Percentiles rank a stretch among this genome's conserved stretches.
These are phyloP conservation scores for Ischnus inquisitorius DNA, from an alignment of 2,888 invertebrate genomes.

Conservation along the genomic window DNA sequence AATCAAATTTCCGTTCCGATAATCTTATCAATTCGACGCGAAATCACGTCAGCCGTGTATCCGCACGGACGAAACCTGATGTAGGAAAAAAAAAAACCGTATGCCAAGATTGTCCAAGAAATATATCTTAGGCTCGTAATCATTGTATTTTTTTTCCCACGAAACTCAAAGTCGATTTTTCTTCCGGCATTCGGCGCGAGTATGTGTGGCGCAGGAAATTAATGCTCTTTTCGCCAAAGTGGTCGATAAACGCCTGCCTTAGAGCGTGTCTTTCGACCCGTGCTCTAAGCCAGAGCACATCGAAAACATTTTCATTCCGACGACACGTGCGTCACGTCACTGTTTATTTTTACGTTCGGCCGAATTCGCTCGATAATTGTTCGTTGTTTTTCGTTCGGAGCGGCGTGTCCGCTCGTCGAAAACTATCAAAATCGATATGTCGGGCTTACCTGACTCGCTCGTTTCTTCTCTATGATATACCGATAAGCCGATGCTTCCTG, in stretches of 20 bases:
- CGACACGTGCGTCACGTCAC: constrained; percentile 15
- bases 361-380: background rate
- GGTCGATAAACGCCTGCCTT: constrained; percentile 27
- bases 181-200: background rate
- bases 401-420: background rate
- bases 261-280: background rate
- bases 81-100: background rate
- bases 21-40: constrained; percentile 7
- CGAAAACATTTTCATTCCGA: background rate
- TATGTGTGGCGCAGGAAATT: background rate
- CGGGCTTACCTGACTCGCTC: constrained; percentile 10
- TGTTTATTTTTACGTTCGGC: background rate
- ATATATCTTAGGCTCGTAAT: no score
- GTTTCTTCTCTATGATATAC: background rate
- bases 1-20: background rate
- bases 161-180: background rate
- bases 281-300: background rate
- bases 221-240: background rate
- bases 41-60: background rate
- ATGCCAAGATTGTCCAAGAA: background rate
- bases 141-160: background rate
- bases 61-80: background rate
- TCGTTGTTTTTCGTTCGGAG: background rate
- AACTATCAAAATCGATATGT: background rate
- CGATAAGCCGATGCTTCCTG: constrained; percentile 15